These are phyloP conservation scores for Itoplectis maculator DNA, from an alignment of 2,888 invertebrate genomes.

Conservation along the genomic window DNA sequence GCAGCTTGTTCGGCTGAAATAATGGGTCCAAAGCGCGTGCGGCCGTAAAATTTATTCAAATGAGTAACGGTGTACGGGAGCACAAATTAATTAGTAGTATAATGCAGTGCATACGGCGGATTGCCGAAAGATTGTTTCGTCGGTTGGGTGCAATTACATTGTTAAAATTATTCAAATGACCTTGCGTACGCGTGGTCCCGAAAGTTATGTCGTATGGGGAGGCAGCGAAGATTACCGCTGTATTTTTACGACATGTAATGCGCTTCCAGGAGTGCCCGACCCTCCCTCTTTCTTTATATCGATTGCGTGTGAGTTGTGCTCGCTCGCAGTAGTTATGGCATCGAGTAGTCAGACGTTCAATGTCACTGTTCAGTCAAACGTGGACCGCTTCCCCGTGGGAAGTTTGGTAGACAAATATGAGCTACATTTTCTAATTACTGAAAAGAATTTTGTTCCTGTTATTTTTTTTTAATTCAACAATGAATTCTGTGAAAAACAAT, in stretches of 20 bases:
- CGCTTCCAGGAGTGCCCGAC: background rate
- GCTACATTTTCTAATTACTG: slow-evolving; percentile 32
- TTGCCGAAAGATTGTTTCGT: slow-evolving; percentile 72
- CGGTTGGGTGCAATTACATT: slow-evolving; percentile 57
- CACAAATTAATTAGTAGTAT: slow-evolving; percentile 55
- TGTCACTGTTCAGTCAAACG: slow-evolving; percentile 1
- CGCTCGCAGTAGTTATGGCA: slow-evolving; percentile 47
- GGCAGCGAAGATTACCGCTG: slow-evolving; percentile 49
- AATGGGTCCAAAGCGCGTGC: slow-evolving; percentile 46
- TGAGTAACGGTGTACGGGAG: slow-evolving; percentile 31
- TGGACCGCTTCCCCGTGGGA: slow-evolving; percentile 33
- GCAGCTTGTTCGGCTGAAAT: slow-evolving; percentile 48
- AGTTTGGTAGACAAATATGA: slow-evolving; percentile 31
- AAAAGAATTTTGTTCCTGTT: slow-evolving; percentile 48
- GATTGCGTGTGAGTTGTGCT: slow-evolving; percentile 28
- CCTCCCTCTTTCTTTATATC: slow-evolving; percentile 19
- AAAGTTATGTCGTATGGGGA: slow-evolving; percentile 32
- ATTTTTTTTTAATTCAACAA: slow-evolving; percentile 46
- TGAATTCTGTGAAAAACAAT: too few relatives aligned
- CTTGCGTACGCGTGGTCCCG: slow-evolving; percentile 30
- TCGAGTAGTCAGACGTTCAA: slow-evolving; percentile 53
- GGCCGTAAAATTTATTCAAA: slow-evolving; percentile 56
- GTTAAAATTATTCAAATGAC: slow-evolving; percentile 49
- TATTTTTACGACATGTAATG: slow-evolving; percentile 55
- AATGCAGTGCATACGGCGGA: slow-evolving; percentile 27